Evolutionary conservation across 1,140 invertebrate genomes (phyloP).

Genomic region (Nylanderia fulva): DNA sequence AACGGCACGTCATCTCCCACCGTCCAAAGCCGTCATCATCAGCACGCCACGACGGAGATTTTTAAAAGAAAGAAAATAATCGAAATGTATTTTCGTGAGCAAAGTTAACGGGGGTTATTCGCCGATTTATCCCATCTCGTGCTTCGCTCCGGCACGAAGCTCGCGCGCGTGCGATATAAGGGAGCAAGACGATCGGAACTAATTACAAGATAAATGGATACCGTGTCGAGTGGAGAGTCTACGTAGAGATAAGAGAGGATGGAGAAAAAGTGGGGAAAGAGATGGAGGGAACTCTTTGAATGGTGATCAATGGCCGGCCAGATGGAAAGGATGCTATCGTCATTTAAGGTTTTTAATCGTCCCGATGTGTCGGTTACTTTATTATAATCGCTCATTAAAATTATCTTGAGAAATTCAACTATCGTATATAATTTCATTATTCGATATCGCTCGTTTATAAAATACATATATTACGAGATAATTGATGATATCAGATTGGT

Average conservation of each 20-base stretch:
- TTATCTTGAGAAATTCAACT: conserved; percentile 8
- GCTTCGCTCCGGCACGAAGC: conserved; percentile 5
- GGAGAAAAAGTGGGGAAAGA: conserved; percentile 52
- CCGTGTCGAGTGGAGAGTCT: conserved; percentile 39
- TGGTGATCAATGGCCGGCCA: conserved; percentile 63
- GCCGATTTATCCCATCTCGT: neutral
- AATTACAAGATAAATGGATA: conserved; percentile 75
- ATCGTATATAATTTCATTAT: conserved; percentile 33
- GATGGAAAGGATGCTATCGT: conserved; percentile 56
- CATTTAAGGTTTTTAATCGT: conserved; percentile 61
- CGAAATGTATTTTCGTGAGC: neutral
- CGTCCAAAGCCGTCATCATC: neutral
- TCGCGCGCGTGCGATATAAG: conserved; percentile 45
- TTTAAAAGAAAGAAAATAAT: neutral
- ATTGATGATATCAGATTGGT: neutral
- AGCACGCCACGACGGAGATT: neutral
- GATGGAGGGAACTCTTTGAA: conserved; percentile 54
- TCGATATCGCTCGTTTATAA: neutral
- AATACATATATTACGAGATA: neutral
- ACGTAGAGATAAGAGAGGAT: conserved; percentile 65
- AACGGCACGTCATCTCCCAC: conserved; percentile 32
- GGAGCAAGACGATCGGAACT: conserved; percentile 67
- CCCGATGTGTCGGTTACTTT: conserved; percentile 12
- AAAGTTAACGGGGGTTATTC: neutral
- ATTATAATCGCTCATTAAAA: conserved; percentile 4